Evolutionary conservation across 2,888 invertebrate genomes (phyloP).

Genomic region (Pediacus dermestoides): DNA sequence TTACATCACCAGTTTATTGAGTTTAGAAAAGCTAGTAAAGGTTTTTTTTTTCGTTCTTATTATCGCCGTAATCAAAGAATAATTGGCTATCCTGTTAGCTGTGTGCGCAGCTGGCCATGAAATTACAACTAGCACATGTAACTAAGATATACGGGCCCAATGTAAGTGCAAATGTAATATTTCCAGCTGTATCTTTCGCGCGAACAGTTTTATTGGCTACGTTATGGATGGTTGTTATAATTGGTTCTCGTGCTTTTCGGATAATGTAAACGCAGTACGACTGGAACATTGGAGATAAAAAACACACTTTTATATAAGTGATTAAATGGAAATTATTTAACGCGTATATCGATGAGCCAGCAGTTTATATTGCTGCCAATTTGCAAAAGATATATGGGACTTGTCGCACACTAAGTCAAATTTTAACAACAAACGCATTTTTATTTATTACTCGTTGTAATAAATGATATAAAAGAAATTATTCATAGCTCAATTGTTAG

Average conservation of each 20-base stretch:
- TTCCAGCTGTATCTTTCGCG: slow-evolving; percentile 42
- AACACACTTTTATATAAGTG: slow-evolving; percentile 1
- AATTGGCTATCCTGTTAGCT: slow-evolving; percentile 34
- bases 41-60: slow-evolving; percentile 23
- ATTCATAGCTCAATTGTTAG: too few species aligned
- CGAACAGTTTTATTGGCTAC: slow-evolving; percentile 41
- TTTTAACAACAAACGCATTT: too few species aligned
- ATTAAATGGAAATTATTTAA: too few species aligned
- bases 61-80: slow-evolving; percentile 32
- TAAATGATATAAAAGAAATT: too few species aligned
- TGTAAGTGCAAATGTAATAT: slow-evolving; percentile 45
- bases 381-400: too few species aligned
- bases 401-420: too few species aligned
- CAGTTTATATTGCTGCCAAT: too few species aligned
- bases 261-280: slow-evolving; percentile 20
- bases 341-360: too few species aligned
- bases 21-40: too few species aligned
- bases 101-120: slow-evolving; percentile 37
- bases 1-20: too few species aligned
- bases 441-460: too few species aligned
- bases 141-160: slow-evolving; percentile 39
- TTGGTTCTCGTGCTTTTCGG: slow-evolving; percentile 37
- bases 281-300: slow-evolving; percentile 4
- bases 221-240: slow-evolving; percentile 44
- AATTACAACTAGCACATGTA: slow-evolving; percentile 41